Evolutionary conservation across 2,113 vertebrate genomes (phyloP).

Genomic region (Falcunculus frontatus): DNA sequence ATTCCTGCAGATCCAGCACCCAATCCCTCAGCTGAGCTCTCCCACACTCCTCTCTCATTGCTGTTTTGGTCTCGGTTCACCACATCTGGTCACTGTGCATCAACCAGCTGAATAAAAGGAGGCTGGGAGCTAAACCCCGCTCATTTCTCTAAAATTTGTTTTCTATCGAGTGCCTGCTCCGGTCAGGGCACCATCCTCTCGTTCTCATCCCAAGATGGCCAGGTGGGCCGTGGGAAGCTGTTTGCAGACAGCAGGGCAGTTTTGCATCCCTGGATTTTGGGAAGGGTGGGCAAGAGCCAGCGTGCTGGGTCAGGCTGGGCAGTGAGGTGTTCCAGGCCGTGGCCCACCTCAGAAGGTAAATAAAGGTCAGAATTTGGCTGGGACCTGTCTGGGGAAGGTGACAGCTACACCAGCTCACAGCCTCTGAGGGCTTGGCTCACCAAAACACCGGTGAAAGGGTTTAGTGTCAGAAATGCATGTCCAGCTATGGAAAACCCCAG

Average conservation of each 20-base stretch:
- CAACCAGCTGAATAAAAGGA: not conserved
- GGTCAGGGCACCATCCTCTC: not conserved
- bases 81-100: not conserved
- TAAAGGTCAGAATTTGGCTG: not conserved
- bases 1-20: not conserved
- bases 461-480: not conserved
- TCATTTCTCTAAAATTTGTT: rapidly evolving
- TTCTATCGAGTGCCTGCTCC: not conserved
- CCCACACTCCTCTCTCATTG: rapidly evolving
- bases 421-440: not conserved
- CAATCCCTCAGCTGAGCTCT: not conserved
- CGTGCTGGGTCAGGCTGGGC: rapidly evolving
- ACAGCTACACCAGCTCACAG: not conserved
- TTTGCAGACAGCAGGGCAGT: not conserved
- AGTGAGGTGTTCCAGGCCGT: not conserved
- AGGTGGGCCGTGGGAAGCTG: rapidly evolving
- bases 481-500: not conserved
- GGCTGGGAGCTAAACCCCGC: not conserved
- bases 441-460: not conserved
- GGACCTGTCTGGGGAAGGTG: not conserved
- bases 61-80: not conserved
- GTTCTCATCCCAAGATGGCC: not conserved
- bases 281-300: not conserved
- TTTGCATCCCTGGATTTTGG: not conserved
- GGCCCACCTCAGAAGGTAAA: not conserved